Evolutionary conservation across 2,888 invertebrate species (phyloP).

Genomic region (Scrobipalpa costella): DNA sequence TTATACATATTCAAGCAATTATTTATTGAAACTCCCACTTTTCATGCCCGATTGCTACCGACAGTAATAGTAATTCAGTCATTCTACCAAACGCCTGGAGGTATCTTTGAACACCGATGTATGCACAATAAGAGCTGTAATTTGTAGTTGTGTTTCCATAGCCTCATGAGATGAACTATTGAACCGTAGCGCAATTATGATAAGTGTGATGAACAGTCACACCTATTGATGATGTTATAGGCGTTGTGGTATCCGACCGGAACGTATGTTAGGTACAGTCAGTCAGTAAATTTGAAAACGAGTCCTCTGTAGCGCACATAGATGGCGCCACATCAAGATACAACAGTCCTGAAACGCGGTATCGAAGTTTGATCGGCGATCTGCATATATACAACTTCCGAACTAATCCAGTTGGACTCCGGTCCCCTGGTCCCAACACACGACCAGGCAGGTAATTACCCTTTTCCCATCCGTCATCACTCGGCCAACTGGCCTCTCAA

Average conservation of each 20-base stretch:
- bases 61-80: conserved; percentile 11
- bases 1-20: neutral
- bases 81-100: conserved; percentile 5
- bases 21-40: neutral
- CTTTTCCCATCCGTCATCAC: no score
- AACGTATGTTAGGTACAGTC: neutral
- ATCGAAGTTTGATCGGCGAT: no score
- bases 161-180: conserved; percentile 5
- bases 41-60: conserved; percentile 9
- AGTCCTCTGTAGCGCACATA: no score
- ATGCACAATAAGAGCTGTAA: neutral
- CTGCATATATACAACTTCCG: no score
- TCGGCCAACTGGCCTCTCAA: no score
- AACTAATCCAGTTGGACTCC: no score
- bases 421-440: no score
- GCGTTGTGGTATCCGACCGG: conserved; percentile 6
- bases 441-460: no score
- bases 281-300: neutral
- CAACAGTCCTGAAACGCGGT: no score
- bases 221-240: conserved; percentile 19
- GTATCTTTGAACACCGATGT: conserved; percentile 8
- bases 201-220: neutral
- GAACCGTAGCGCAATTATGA: conserved; percentile 14
- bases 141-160: conserved; percentile 7
- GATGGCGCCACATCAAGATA: no score